Conservation (phyloP, 2,888 invertebrate genomes). For the Leptinotarsa tumamoca region DNA sequence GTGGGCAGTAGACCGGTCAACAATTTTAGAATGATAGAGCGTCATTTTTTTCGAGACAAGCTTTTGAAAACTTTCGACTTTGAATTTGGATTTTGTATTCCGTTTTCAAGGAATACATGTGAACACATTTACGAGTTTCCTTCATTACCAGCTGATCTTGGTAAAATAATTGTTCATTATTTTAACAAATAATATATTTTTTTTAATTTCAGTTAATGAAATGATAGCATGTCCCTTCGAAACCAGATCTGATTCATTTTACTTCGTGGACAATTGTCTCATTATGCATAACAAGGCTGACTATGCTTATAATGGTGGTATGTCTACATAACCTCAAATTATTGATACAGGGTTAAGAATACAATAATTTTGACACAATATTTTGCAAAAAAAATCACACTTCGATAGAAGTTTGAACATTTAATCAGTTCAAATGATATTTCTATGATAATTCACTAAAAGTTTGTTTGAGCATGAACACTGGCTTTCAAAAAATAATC, state of each 20-base stretch:
- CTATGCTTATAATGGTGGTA: conserved; percentile 93
- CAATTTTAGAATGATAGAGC: conserved; percentile 98
- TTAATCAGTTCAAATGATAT: conserved; percentile 28
- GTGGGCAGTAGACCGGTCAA: conserved; percentile 93
- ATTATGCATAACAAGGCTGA: conserved; percentile 99
- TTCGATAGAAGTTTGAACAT: not conserved
- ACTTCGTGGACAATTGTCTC: conserved; percentile 96
- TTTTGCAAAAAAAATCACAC: conserved; percentile 41
- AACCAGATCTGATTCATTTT: conserved; percentile 98
- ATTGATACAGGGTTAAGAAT: conserved; percentile 42
- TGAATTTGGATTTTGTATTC: conserved; percentile 99
- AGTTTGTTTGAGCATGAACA: conserved; percentile 40
- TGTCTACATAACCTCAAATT: conserved; percentile 50
- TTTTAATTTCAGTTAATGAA: conserved; percentile 83
- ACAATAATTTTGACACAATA: conserved; percentile 44
- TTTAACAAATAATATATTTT: conserved; percentile 15
- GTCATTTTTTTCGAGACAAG: conserved; percentile 94
- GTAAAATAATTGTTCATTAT: conserved; percentile 69
- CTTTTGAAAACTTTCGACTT: conserved; percentile 98
- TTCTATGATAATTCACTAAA: conserved; percentile 32
- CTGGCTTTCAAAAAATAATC: conserved; percentile 41
- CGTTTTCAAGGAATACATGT: conserved; percentile 96
- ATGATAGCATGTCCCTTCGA: conserved; percentile 97
- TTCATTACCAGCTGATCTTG: conserved; percentile 83
- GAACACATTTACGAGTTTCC: conserved; percentile 99